Evolutionary conservation across 1,140 invertebrate species (phyloP), one percentile per base, ranked within the genome.

Genomic region (Coptotermes formosanus): DNA sequence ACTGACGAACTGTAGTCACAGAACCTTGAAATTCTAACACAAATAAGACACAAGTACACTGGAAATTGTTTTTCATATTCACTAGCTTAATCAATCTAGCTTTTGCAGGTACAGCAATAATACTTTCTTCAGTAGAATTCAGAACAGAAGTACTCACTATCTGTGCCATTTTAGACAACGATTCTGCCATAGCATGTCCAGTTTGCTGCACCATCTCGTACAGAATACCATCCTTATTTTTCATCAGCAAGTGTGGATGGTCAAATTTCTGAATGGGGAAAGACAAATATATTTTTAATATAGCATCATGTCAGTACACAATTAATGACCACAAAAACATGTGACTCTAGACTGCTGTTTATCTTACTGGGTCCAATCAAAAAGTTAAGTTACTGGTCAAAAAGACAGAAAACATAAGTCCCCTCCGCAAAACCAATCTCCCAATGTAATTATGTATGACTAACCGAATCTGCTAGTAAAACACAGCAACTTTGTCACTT

Each of bases 141-240:
- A 48, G 11, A 82, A 30, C 81, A 82, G n/a, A 82, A 82, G 38
- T 82, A 44, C 82, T 83, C 82, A 86, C 85, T 38, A n/a, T 14
- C 43, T 32, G 14, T 32, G 85, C 44, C 82, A 84, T 87, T 21
- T 83, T 87, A 75, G 85, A 85, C 52, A 88, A 87, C 84, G 87
- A 55, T 43, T 88, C 85, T 85, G 88, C 86, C 84, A 86, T 91
- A 0, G 87, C 44, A 45, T 89, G 88, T 45, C 93, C 93, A 38
- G 91, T 93, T 89, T 93, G 89, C 83, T 91, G 89, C 0, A 93
- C 91, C 90, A 93, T 91, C 25, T 87, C 88, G 44, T 88, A 90
- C 12, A 93, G 90, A 52, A 90, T 85, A 82, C 86, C 84, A 44
- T 87, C 84, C 82, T 16, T 84, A 83, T 89, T 88, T 81, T 88